Evolutionary conservation across 2,888 invertebrate genomes (phyloP), one percentile per base, ranked within the genome.

Genomic region (Pseudococcus longispinus): DNA sequence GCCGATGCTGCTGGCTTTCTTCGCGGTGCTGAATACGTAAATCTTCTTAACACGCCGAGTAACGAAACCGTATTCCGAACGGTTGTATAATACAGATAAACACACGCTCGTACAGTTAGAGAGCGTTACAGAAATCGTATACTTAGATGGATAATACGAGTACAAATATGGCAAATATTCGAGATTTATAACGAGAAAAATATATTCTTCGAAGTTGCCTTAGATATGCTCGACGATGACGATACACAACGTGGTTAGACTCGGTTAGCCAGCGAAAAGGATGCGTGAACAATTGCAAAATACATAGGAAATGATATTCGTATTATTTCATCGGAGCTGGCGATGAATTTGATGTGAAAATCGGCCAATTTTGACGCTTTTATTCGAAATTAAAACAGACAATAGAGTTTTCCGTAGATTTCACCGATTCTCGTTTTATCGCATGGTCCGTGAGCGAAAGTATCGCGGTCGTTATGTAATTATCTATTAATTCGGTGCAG

Each of bases 391-490:
- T 70, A 70, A 60, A 70, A 70, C 70, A 70, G 37, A 80, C 42
- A 80, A 80, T 80, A 80, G 77, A 42, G 8, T 80, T 80, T 80
- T 80, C 77, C 77, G 77, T 20, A 80, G 77, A 80, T 80, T 80
- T 80, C 77, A 42, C 77, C 77, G 29, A 80, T 80, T n/a, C 20
- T 42, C 20, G 29, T 80, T 42, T 23, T 60, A 60, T 11, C 23
- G 23, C 23, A 9, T 8, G 18, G n/a, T 77, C 42, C 37, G 42
- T 80, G 42, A 80, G 77, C 77, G 77, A 80, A 80, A 80, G 77
- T 80, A 80, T 29, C 29, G 29, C 32, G 32, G 1, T 37, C 77
- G 77, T 42, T 80, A 42, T 80, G 77, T 70, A 80, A 80, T 80
- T 80, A 80, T 20, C n/a, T 80, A 80, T 80, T 80, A 80, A 80